Evolutionary conservation across 1,140 invertebrate genomes (phyloP), one percentile per base, ranked within the genome.

Genomic region (Ostrea denselamellosa): DNA sequence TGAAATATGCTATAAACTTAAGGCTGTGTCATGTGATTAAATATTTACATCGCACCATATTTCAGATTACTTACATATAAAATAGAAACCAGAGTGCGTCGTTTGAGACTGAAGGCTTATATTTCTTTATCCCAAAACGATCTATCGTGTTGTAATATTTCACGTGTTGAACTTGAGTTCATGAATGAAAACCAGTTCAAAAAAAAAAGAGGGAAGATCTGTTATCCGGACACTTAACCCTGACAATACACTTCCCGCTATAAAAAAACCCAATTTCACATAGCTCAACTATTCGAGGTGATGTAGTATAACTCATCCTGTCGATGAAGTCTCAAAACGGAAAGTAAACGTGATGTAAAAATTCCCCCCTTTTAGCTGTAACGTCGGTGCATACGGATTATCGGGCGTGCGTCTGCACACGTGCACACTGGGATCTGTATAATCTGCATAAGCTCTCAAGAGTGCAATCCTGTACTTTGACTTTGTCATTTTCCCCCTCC

Each of bases 311-410:
- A 19, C 56, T n/a, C 53, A 17, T 17, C 56, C 19, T 58, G 56
- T 58, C 14, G 56, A 19, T 19, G 17, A 4, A 7, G 56, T 19
- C 34, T 44, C 7, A 62, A 62, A 62, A 62, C 19, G 56, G 56
- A n/a, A 62, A 19, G 56, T 62, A 19, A 17, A 62, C n/a, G 34
- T 62, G 56, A 19, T 19, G 19, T n/a, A 14, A 14, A 62, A 62
- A 62, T n/a, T 7, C 56, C 56, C n/a, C 19, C 19, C 12, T 9
- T 62, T 19, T n/a, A 19, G 17, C 7, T 62, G 56, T 19, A 62
- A 62, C 56, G 17, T 62, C 56, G 17, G 56, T 62, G 56, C 56
- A 17, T 62, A 77, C 12, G 68, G 68, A 77, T 77, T 77, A 77
- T 77, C 68, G 68, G 34, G 25, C 25, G 14, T 77, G 68, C 68